Evolutionary conservation across 2,888 invertebrate genomes (phyloP).

Genomic region (Scotopteryx bipunctaria): DNA sequence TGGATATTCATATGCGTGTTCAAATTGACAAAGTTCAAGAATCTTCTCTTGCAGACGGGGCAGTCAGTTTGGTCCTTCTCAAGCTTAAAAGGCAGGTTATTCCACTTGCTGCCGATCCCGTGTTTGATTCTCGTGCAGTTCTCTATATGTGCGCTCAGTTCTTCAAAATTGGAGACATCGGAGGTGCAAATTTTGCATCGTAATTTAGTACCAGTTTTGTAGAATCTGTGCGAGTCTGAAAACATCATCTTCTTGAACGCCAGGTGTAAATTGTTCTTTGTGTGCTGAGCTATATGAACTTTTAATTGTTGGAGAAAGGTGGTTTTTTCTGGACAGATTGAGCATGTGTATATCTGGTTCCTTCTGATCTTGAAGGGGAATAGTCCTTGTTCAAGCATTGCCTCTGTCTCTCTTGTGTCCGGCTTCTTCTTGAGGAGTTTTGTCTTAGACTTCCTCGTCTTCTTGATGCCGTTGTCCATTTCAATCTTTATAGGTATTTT

Average conservation of each 20-base stretch:
- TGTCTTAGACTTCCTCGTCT: conserved; percentile 43
- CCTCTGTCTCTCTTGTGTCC: conserved; percentile 57
- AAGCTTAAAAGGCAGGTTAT: conserved; percentile 69
- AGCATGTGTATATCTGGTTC: conserved; percentile 56
- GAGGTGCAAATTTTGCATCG: conserved; percentile 67
- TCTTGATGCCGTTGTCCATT: conserved; percentile 46
- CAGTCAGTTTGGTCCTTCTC: conserved; percentile 76
- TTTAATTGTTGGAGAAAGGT: conserved; percentile 59
- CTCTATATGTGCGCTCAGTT: conserved; percentile 59
- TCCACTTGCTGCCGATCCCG: conserved; percentile 50
- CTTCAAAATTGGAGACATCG: conserved; percentile 57
- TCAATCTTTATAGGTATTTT: conserved; percentile 53
- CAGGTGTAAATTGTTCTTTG: conserved; percentile 53
- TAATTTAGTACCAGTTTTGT: conserved; percentile 48
- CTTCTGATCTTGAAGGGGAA: conserved; percentile 73
- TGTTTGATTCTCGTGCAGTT: conserved; percentile 56
- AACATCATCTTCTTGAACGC: conserved; percentile 72
- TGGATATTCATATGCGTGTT: conserved; percentile 81
- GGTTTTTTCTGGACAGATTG: conserved; percentile 63
- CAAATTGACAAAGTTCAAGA: conserved; percentile 69
- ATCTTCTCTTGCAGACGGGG: conserved; percentile 69
- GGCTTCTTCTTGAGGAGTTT: conserved; percentile 26
- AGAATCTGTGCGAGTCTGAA: conserved; percentile 62
- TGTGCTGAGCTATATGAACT: conserved; percentile 59
- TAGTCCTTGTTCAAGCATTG: conserved; percentile 58